Evolutionary conservation across 2,113 vertebrate species (phyloP).

Genomic region (Mirounga angustirostris): DNA sequence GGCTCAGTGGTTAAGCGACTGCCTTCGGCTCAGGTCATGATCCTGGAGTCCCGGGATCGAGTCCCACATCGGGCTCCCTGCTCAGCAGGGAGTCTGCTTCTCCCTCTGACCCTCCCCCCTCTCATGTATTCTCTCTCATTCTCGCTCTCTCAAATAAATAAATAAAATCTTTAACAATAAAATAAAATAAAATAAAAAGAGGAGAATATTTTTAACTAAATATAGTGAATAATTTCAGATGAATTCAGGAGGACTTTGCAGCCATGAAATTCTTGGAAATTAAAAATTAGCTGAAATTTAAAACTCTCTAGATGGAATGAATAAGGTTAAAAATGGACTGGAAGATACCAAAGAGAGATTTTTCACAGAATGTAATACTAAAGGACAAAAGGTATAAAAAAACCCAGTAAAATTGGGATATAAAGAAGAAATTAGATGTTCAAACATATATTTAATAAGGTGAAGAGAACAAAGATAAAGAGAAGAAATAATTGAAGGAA

Average conservation of each 20-base stretch:
- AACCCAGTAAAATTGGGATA: not conserved
- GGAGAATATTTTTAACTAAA: not conserved
- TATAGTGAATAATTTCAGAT: not conserved
- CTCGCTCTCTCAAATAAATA: no score
- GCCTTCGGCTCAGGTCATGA: no score
- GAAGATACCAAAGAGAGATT: not conserved
- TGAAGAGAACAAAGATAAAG: not conserved
- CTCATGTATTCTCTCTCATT: no score
- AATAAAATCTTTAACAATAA: no score
- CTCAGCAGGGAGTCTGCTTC: no score
- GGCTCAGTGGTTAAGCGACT: no score
- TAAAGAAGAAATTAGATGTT: not conserved
- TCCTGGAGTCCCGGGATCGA: no score
- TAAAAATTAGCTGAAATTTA: not conserved
- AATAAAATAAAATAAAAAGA: not conserved
- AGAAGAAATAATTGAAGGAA: not conserved
- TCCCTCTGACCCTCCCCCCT: no score
- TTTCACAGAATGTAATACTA: not conserved
- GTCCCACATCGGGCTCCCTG: no score
- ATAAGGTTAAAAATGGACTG: not conserved
- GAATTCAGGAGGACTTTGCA: not conserved
- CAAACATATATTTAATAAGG: not conserved
- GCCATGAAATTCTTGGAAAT: not conserved
- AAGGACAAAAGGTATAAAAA: not conserved
- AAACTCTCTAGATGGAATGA: not conserved